These are phyloP conservation scores for Eupithecia abbreviata DNA, from an alignment of 2,888 invertebrate species.

Conservation along the genomic window DNA sequence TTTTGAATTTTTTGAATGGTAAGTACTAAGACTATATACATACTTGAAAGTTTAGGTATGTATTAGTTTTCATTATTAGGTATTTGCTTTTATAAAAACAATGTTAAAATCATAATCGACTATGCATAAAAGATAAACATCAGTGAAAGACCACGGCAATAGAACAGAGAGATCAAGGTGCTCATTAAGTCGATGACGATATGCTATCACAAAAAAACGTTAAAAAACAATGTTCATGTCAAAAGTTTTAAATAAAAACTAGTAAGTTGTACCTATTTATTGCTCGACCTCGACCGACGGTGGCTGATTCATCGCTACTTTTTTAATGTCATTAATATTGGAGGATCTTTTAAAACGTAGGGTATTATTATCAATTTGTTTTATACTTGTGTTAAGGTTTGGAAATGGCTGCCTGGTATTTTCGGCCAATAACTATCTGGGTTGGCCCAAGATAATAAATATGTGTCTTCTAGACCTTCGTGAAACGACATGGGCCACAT, in stretches of 20 bases:
- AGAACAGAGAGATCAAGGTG: not conserved
- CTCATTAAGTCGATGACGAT: slow-evolving; percentile 21
- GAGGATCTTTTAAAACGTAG: not conserved
- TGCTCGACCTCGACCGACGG: slow-evolving; percentile 18
- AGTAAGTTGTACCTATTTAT: slow-evolving; percentile 10
- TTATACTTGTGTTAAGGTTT: not conserved
- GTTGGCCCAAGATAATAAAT: not conserved
- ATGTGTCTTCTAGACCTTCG: not conserved
- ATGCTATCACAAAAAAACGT: slow-evolving; percentile 22
- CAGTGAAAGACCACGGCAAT: not conserved
- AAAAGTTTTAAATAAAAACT: slow-evolving; percentile 26
- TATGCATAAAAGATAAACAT: not conserved
- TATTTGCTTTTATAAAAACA: not conserved
- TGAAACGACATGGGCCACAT: not conserved
- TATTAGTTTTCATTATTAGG: not conserved
- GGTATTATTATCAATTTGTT: not conserved
- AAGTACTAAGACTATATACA: no score
- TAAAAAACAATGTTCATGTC: slow-evolving; percentile 28
- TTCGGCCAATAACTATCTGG: not conserved
- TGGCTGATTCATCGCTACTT: slow-evolving; percentile 13
- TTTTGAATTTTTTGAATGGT: no score
- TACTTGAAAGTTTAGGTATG: no score
- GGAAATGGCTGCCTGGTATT: not conserved
- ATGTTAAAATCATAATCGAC: not conserved
- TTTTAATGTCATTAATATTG: slow-evolving; percentile 15